A percentile compares a stretch with the other conserved stretches of the same genome.
phyloP scores from a whole-genome alignment of 1,140 invertebrate species.

The Aphelinus certus region DNA sequence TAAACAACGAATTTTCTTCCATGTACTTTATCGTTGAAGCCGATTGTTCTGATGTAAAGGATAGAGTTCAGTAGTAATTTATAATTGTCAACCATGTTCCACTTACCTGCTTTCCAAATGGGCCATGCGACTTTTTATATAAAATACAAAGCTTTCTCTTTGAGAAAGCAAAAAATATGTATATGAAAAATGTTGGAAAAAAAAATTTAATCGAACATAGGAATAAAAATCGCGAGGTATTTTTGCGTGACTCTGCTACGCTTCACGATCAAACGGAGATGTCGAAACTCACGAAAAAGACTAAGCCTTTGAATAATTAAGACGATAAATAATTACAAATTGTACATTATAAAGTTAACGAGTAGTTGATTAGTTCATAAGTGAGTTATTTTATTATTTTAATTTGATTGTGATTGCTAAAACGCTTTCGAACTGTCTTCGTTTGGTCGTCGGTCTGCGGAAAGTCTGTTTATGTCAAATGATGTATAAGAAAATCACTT shows the following conservation, averaged over 20 bases:
- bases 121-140: slow-evolving; percentile 37
- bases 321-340: slow-evolving; percentile 14
- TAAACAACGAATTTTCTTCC: slow-evolving; percentile 2
- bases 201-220: slow-evolving; percentile 35
- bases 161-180: slow-evolving; percentile 22
- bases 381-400: slow-evolving; percentile 16
- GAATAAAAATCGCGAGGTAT: slow-evolving; percentile 23
- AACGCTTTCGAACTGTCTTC: slow-evolving; percentile 31
- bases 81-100: slow-evolving; percentile 34
- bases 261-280: slow-evolving; percentile 30
- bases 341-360: slow-evolving; percentile 12
- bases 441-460: slow-evolving; percentile 29
- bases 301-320: slow-evolving; percentile 35
- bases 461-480: slow-evolving; percentile 27
- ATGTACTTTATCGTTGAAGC: too few relatives aligned
- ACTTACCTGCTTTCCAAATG: slow-evolving; percentile 39
- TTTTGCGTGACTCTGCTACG: slow-evolving; percentile 23
- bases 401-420: slow-evolving; percentile 29
- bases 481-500: slow-evolving; percentile 42
- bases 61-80: slow-evolving; percentile 31
- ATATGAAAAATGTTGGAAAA: slow-evolving; percentile 13
- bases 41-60: slow-evolving; percentile 11
- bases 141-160: slow-evolving; percentile 14
- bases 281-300: slow-evolving; percentile 27
- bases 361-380: slow-evolving; percentile 15